Evolutionary conservation across 2,113 vertebrate genomes (phyloP), one percentile per base, ranked within the genome.

Genomic region (Petaurus breviceps): DNA sequence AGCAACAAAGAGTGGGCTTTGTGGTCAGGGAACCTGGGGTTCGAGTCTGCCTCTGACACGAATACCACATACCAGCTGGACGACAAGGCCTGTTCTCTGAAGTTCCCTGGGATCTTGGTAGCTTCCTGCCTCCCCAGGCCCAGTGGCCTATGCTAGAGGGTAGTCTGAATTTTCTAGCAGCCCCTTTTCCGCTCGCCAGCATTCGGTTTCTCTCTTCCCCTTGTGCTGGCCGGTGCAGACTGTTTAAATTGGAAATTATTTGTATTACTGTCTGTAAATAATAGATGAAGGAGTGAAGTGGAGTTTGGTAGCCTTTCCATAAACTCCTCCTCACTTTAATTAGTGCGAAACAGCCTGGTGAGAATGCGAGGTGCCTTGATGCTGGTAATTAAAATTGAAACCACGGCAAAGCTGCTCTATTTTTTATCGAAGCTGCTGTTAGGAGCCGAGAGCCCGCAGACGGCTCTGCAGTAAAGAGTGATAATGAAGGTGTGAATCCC

Each of bases 401-500:
- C 99, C 99, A 98, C 98, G 98, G 98, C 99, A 99, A 98, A 98
- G 98, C 98, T 98, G 98, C 98, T 99, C 99, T 99, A 99, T 99
- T 99, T 99, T 98, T 99, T 99, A 99, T 99, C 99, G 98, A 99
- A 98, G 98, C 99, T 99, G 99, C 99, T 99, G 99, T 99, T 99
- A 98, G 98, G 98, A 99, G 99, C 99, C 94, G 98, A 99, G 99
- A 99, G 99, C 99, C 99, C 98, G 98, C 98, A 98, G 99, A 99
- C 99, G n/a, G 99, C 99, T 99, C 98, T 99, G 99, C 99, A 99
- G 99, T 99, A 99, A 99, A 99, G 99, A 99, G 99, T 99, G 99
- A 99, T 99, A 99, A 99, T 99, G 99, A 99, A 99, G 99, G 99
- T 99, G 99, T 99, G 99, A 99, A 99, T 99, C 99, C 99, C 99